Percentiles rank a stretch among this genome's conserved stretches.
Conservation (phyloP, 2,888 invertebrate species). For the Mythimna ferrago region DNA sequence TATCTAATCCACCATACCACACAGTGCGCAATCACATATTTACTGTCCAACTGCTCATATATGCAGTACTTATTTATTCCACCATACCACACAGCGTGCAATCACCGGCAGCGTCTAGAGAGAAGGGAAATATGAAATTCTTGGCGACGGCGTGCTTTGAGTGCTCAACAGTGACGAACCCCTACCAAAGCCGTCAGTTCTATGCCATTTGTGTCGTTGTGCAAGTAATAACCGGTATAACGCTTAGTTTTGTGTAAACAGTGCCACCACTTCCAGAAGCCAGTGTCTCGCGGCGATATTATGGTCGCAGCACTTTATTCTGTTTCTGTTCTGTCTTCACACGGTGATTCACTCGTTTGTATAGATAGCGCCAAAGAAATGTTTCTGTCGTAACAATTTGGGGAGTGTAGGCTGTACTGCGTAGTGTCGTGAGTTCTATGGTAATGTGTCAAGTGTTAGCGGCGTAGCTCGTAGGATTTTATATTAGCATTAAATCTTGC, state of each 20-base stretch:
- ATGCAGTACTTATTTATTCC: neutral
- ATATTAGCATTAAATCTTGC: slow-evolving; percentile 38
- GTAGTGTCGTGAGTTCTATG: slow-evolving; percentile 23
- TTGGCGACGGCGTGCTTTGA: neutral
- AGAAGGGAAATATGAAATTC: neutral
- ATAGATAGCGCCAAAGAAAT: neutral
- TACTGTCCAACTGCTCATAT: neutral
- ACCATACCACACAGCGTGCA: neutral
- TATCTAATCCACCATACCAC: no score
- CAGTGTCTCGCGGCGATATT: neutral
- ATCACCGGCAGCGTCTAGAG: neutral
- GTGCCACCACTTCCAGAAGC: neutral
- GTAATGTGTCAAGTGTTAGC: slow-evolving; percentile 35
- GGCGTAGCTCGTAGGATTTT: slow-evolving; percentile 50
- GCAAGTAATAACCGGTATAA: neutral
- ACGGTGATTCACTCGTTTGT: no score
- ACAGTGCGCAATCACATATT: neutral
- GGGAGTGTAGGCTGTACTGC: neutral
- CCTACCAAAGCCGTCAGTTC: neutral
- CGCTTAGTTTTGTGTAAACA: neutral
- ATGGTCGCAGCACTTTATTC: neutral
- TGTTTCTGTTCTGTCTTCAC: neutral
- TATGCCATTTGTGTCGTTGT: neutral
- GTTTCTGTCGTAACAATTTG: slow-evolving; percentile 6
- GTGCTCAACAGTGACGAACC: neutral